Percentiles rank a stretch among this genome's conserved stretches.
phyloP scores from a whole-genome alignment of 37 sponge, comb jelly and placozoan genomes.

The Beroe ovata region DNA sequence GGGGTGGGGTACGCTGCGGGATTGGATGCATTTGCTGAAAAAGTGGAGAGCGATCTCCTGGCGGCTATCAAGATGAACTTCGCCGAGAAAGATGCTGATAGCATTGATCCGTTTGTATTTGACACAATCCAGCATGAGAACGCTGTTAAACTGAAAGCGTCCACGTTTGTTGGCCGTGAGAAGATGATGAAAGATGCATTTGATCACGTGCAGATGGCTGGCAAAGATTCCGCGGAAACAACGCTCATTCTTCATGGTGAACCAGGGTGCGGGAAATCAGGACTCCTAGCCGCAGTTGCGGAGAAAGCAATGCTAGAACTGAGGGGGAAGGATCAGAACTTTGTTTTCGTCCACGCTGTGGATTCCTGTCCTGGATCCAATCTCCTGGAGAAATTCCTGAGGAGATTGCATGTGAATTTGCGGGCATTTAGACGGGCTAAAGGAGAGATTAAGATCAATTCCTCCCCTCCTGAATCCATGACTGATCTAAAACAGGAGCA shows the following conservation, averaged over 20 bases:
- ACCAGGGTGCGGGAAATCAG: slow-evolving; percentile 62
- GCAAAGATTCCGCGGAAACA: too few species aligned
- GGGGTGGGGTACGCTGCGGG: background rate
- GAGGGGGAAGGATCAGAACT: background rate
- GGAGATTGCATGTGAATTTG: slow-evolving; percentile 39
- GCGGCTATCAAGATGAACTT: slow-evolving; percentile 54
- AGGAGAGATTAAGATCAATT: slow-evolving; percentile 4
- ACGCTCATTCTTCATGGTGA: slow-evolving; percentile 49
- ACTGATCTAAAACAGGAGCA: slow-evolving; percentile 41
- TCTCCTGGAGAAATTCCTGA: slow-evolving; percentile 28
- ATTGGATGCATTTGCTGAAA: slow-evolving; percentile 7
- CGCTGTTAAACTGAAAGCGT: slow-evolving; percentile 30
- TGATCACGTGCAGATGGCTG: too few species aligned
- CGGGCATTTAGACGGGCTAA: background rate
- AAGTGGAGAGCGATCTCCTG: slow-evolving; percentile 19
- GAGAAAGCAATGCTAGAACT: background rate
- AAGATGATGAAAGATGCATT: slow-evolving; percentile 1
- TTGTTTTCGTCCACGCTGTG: slow-evolving; percentile 50
- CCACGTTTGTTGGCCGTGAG: slow-evolving; percentile 23
- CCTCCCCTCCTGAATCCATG: slow-evolving; percentile 9
- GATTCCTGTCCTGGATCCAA: slow-evolving; percentile 54
- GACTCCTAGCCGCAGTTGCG: slow-evolving; percentile 25
- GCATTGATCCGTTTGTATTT: background rate
- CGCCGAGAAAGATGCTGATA: background rate
- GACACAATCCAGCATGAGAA: slow-evolving; percentile 48